Base-by-base conservation (phyloP, 2,797 vertebrate genomes). In the Ctenopoma kingsleyae region DNA sequence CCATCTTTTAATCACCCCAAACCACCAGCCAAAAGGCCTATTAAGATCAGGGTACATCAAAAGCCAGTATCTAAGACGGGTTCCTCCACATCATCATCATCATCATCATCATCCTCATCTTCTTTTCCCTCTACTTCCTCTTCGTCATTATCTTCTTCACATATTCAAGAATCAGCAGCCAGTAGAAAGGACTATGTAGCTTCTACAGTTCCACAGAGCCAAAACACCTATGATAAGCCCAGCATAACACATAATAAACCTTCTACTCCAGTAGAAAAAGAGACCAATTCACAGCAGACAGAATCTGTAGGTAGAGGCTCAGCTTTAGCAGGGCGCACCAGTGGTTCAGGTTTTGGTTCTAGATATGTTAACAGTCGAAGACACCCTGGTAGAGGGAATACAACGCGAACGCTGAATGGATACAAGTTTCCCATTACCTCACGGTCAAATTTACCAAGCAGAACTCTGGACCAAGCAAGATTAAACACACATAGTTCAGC, bases 381-480 rank as follows among this genome's bases (percentile, higher is more conserved):
- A 82, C 78, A 90, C 58, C 76, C 88, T 12, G 90, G 87, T 35
- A 88, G 92, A 78, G 86, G 87, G n/a, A 93, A 92, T 85, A 83
- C 68, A 22, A 87, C 86, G 13, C 86, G 88, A 78, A 23, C 83
- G 43, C 47, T 67, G 17, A 90, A 83, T 55, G 90, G 87, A 54
- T 75, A 81, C 53, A 94, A 90, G 75, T 76, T 92, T 36, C 78
- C 87, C 2, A 1, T 85, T 3, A 83, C 75, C 44, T 71, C 89
- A 46, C 88, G 11, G 36, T 85, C 84, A 0, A 84, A 83, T 84
- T 50, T 85, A 59, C 82, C 87, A 12, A 86, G 86, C 72, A 85
- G 76, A 79, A 78, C 81, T 52, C 70, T 69, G 3, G 78, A 74
- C 55, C 84, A 81, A 57, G 74, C 27, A 49, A 54, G 64, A 51